Evolutionary conservation across 2,888 invertebrate genomes (phyloP).

Genomic region (Minunthozetes semirufus): DNA sequence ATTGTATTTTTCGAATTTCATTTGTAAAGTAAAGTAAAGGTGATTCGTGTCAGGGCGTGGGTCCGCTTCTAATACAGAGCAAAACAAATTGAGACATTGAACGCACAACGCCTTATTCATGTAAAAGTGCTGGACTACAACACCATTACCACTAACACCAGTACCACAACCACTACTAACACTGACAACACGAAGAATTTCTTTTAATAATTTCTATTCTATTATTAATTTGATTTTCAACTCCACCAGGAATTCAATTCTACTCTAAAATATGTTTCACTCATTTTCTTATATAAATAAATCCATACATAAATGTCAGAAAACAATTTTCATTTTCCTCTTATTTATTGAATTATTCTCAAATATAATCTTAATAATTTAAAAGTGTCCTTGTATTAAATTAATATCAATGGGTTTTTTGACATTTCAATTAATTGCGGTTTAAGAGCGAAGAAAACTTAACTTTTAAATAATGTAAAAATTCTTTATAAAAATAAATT

Average conservation of each 20-base stretch:
- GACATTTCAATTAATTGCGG: constrained; percentile 2
- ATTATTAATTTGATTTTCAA: background rate
- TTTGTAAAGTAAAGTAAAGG: constrained; percentile 13
- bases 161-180: background rate
- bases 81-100: constrained; percentile 29
- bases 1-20: background rate
- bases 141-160: background rate
- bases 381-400: background rate
- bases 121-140: constrained; percentile 8
- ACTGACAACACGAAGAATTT: background rate
- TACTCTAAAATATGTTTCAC: background rate
- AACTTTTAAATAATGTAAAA: background rate
- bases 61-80: background rate
- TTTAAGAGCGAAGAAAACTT: background rate
- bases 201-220: background rate
- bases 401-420: background rate
- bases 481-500: background rate
- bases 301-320: background rate
- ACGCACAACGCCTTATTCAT: constrained; percentile 22
- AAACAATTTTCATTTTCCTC: background rate
- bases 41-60: constrained; percentile 22
- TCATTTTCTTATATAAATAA: background rate
- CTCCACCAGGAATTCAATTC: background rate
- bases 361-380: background rate
- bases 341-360: background rate